Evolutionary conservation across 37 sponge, comb jelly and placozoan genomes (phyloP), one percentile per base, ranked within the genome.

Genomic region (Agelas oroides): DNA sequence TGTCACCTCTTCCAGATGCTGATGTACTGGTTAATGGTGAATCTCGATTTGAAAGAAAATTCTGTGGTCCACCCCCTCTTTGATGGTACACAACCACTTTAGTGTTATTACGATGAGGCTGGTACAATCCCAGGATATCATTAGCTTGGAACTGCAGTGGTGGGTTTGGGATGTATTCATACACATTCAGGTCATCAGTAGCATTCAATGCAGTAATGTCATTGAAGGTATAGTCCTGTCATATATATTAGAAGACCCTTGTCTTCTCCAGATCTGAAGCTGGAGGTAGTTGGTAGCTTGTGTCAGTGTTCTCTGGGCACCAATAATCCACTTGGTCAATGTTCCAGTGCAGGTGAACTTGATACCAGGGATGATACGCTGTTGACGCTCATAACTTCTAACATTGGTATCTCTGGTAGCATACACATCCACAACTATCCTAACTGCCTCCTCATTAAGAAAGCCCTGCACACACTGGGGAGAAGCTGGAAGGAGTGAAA

Each of bases 211-310:
- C 19, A 32, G 34, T 19, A 12, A 67, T 19, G n/a, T 33, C 31
- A 25, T 8, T 67, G 34, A 25, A 18, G 28, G 3, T 19, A 12
- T 19, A 27, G 31, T 32, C 30, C n/a, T n/a, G n/a, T 28, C 35
- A 32, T 28, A 67, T 6, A 46, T 46, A 8, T n/a, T n/a, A n/a
- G 8, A 46, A 25, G 34, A 8, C 2, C 31, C 30, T 33, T 18
- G 69, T 33, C 69, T n/a, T n/a, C n/a, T 67, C 69, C 69, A 67
- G 31, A 67, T 33, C 69, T 67, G 69, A 25, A 67, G 69, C 35
- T 67, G 31, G n/a, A n/a, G n/a, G n/a, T n/a, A n/a, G 20, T 32
- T 25, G 20, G 13, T 19, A 12, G 31, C 35, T 46, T 46, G 46
- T 19, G 31, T 32, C 35, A 25, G 19, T 32, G 28, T 32, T 32